phyloP scores from a whole-genome alignment of 2,888 invertebrate species.

The Apamea crenata region DNA sequence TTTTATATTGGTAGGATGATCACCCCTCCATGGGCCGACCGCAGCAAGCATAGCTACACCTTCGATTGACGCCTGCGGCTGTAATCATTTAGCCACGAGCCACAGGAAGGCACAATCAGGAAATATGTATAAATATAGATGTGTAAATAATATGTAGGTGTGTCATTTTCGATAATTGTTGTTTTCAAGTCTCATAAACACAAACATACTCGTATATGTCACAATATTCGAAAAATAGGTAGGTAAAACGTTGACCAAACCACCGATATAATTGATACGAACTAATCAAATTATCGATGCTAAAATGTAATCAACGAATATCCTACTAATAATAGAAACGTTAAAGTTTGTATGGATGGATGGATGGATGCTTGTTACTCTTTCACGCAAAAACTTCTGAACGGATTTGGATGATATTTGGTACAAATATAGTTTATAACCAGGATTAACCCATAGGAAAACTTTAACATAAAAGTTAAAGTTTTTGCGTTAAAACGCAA shows the following conservation, averaged over 20 bases:
- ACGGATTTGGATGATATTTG: too few species aligned
- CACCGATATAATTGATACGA: constrained; percentile 3
- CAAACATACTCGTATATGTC: not conserved
- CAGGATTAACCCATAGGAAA: too few species aligned
- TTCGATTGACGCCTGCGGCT: not conserved
- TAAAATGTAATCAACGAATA: constrained; percentile 10
- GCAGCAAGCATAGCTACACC: not conserved
- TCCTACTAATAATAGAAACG: too few species aligned
- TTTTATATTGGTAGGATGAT: too few species aligned
- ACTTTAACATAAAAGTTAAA: too few species aligned
- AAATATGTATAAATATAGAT: too few species aligned
- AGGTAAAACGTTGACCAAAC: not conserved
- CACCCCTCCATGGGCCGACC: not conserved
- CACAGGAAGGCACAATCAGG: not conserved
- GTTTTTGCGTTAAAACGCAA: too few species aligned
- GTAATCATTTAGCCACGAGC: not conserved
- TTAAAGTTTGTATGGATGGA: too few species aligned
- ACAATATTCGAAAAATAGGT: not conserved
- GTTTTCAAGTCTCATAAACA: not conserved
- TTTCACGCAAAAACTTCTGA: too few species aligned
- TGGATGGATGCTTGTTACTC: too few species aligned
- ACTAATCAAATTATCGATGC: constrained; percentile 23
- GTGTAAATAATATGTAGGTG: not conserved
- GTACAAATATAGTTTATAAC: too few species aligned
- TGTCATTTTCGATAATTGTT: not conserved